These are phyloP conservation scores for Phocides pigmalion DNA, from an alignment of 1,140 invertebrate genomes.

Conservation along the genomic window DNA sequence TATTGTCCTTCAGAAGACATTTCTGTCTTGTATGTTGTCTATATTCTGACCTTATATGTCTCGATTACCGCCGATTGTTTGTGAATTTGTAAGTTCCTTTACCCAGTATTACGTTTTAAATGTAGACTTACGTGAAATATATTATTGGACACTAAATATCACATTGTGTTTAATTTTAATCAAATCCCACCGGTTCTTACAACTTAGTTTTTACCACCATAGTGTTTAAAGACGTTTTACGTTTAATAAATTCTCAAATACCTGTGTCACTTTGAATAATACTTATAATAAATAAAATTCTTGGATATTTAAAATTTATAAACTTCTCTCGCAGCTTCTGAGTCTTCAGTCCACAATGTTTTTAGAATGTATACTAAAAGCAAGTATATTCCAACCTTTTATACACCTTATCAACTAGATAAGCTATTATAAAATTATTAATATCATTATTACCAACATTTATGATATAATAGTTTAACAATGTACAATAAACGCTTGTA, in stretches of 20 bases:
- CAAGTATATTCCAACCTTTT: conserved; percentile 49
- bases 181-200: neutral
- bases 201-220: neutral
- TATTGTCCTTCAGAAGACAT: no score
- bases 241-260: no score
- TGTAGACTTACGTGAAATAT: conserved; percentile 24
- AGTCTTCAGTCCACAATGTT: conserved; percentile 30
- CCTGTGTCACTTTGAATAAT: conserved; percentile 7
- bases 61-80: no score
- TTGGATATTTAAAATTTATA: no score
- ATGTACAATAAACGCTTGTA: neutral
- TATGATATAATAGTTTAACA: conserved; percentile 1
- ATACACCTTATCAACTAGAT: conserved; percentile 19
- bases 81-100: conserved; percentile 24
- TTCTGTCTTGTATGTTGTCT: no score
- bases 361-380: conserved; percentile 12
- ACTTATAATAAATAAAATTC: conserved; percentile 30
- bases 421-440: conserved; percentile 11
- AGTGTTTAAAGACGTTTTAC: no score
- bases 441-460: neutral
- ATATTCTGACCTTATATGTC: no score
- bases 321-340: neutral
- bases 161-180: conserved; percentile 15
- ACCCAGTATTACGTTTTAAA: conserved; percentile 20
- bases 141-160: conserved; percentile 14